These are phyloP conservation scores for Anableps anableps DNA, from an alignment of 2,797 vertebrate genomes.

Conservation along the genomic window DNA sequence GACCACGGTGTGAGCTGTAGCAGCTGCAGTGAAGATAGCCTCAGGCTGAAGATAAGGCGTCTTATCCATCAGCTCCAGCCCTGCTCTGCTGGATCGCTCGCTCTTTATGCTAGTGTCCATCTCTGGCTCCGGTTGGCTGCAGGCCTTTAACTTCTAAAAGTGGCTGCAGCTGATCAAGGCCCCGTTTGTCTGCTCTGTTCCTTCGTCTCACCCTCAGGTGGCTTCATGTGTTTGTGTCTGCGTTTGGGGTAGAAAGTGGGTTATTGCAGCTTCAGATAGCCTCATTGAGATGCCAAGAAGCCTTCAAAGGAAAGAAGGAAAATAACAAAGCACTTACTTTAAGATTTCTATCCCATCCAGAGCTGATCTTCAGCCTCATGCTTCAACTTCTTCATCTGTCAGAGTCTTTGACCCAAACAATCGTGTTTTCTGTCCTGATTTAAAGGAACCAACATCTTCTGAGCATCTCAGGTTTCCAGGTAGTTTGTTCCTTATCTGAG, in stretches of 20 bases:
- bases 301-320: slow-evolving; percentile 3
- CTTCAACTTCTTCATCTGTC: not conserved
- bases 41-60: slow-evolving; percentile 59
- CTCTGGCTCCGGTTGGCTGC: slow-evolving; percentile 33
- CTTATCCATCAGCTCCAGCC: slow-evolving; percentile 71
- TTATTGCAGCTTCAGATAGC: slow-evolving; percentile 17
- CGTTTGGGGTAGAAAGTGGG: slow-evolving; percentile 17
- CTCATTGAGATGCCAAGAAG: slow-evolving; percentile 18
- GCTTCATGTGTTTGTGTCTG: not conserved
- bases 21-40: slow-evolving; percentile 48
- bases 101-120: slow-evolving; percentile 21
- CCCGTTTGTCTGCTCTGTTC: not conserved
- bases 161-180: slow-evolving; percentile 37
- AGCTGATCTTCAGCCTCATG: not conserved
- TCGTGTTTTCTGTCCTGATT: not conserved
- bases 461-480: no score
- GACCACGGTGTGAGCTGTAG: slow-evolving; percentile 24
- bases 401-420: not conserved
- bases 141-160: slow-evolving; percentile 29
- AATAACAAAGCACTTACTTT: not conserved
- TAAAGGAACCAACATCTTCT: not conserved
- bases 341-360: not conserved
- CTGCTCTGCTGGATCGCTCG: slow-evolving; percentile 53
- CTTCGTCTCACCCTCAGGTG: not conserved
- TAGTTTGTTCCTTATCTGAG: no score